phyloP scores from a whole-genome alignment of 2,888 invertebrate genomes.

The Agrilus cyanescens region DNA sequence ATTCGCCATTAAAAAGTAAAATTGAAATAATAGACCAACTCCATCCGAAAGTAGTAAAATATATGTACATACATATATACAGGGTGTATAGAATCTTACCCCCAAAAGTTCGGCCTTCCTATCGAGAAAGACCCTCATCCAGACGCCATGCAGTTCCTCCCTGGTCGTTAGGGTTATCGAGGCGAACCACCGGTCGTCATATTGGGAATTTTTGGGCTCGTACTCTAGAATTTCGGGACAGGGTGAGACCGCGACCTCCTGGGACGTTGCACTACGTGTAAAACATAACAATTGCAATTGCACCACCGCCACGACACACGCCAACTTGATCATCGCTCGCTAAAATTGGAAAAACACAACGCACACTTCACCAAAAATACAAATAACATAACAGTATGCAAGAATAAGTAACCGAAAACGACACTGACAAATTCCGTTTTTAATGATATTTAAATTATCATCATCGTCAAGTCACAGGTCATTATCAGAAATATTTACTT shows the following conservation, averaged over 20 bases:
- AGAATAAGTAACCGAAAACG: too few species aligned
- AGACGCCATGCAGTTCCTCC: slow-evolving; percentile 46
- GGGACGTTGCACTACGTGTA: too few species aligned
- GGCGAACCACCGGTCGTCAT: slow-evolving; percentile 48
- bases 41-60: too few species aligned
- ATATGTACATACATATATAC: not conserved
- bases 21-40: too few species aligned
- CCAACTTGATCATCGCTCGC: too few species aligned
- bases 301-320: not conserved
- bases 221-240: slow-evolving; percentile 42
- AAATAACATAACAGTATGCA: too few species aligned
- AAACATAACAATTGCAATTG: not conserved
- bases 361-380: too few species aligned
- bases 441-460: too few species aligned
- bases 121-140: slow-evolving; percentile 47
- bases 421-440: too few species aligned
- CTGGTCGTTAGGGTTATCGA: slow-evolving; percentile 42
- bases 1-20: not conserved
- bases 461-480: too few species aligned
- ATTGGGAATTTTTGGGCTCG: slow-evolving; percentile 28
- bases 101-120: slow-evolving; percentile 47
- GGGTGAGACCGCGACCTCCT: slow-evolving; percentile 27
- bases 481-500: too few species aligned
- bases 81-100: slow-evolving; percentile 32
- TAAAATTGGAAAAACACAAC: too few species aligned